A percentile compares a stretch with the other conserved stretches of the same genome.
phyloP scores from a whole-genome alignment of 2,888 invertebrate genomes.

The Agonopterix alstromeriana region DNA sequence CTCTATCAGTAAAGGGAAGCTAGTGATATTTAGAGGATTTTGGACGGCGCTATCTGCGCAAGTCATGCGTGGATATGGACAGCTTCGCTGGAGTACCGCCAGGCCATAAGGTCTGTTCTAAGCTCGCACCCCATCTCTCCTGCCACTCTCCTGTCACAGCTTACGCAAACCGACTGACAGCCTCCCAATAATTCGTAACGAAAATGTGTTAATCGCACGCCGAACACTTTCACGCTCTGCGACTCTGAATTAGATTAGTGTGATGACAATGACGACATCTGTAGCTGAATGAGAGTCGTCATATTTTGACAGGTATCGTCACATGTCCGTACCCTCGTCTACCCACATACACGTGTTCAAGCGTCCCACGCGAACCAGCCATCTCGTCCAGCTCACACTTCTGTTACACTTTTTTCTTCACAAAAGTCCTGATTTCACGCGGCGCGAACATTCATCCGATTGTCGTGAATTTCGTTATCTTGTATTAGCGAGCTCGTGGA shows the following conservation, averaged over 20 bases:
- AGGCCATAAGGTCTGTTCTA: conserved; percentile 1
- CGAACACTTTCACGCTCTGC: conserved; percentile 67
- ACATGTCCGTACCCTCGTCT: conserved; percentile 57
- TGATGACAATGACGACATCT: conserved; percentile 71
- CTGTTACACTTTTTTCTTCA: conserved; percentile 48
- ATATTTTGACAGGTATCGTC: conserved; percentile 75
- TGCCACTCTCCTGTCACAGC: conserved; percentile 75
- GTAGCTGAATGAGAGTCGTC: conserved; percentile 66
- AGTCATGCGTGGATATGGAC: conserved; percentile 17
- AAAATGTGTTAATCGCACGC: conserved; percentile 71
- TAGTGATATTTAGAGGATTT: background rate
- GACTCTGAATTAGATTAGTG: conserved; percentile 68
- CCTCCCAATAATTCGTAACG: conserved; percentile 71
- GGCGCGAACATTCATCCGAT: conserved; percentile 72
- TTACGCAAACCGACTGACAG: conserved; percentile 73
- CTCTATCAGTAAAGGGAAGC: conserved; percentile 2
- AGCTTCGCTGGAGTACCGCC: conserved; percentile 3
- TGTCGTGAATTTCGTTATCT: conserved; percentile 72
- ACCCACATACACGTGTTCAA: conserved; percentile 71
- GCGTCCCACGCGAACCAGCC: conserved; percentile 41
- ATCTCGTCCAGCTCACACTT: conserved; percentile 32
- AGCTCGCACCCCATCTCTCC: conserved; percentile 51
- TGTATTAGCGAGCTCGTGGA: conserved; percentile 60
- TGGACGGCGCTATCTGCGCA: conserved; percentile 33
- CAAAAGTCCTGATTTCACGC: conserved; percentile 74